Percentiles rank a stretch among this genome's conserved stretches.
These are phyloP conservation scores for Salticus scenicus DNA, from an alignment of 2,888 invertebrate species.

Conservation along the genomic window DNA sequence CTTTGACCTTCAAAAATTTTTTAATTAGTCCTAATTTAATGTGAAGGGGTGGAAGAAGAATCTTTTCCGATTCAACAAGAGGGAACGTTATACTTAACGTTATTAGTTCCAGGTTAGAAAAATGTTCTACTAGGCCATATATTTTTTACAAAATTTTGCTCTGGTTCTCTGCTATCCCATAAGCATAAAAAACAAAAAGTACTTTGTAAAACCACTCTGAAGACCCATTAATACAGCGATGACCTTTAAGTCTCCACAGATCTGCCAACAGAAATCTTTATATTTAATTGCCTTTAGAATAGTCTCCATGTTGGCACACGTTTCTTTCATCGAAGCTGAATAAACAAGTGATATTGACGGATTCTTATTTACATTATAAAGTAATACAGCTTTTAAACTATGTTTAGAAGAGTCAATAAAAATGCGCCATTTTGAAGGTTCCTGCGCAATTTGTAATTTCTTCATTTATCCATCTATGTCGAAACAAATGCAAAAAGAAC, in stretches of 20 bases:
- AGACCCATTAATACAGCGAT: not conserved
- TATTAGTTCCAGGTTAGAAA: not conserved
- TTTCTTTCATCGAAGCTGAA: conserved; percentile 65
- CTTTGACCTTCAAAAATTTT: not conserved
- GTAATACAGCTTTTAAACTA: conserved; percentile 6
- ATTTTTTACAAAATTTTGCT: not conserved
- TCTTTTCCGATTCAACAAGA: not conserved
- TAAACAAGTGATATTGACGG: conserved; percentile 59
- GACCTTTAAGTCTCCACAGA: not conserved
- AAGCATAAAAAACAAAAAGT: not conserved
- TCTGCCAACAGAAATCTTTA: not conserved
- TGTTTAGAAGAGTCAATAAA: conserved; percentile 19
- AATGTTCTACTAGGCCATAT: not conserved
- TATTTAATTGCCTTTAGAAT: conserved; percentile 68
- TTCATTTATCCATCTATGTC: conserved; percentile 15
- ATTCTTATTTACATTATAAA: not conserved
- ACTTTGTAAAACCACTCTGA: not conserved
- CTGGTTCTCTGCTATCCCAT: not conserved
- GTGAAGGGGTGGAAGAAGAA: not conserved
- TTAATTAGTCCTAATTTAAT: not conserved
- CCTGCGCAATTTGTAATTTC: not conserved
- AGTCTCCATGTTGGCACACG: conserved; percentile 64
- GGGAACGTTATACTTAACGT: not conserved
- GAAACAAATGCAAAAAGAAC: not conserved
- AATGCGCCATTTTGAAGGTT: not conserved